Conservation (phyloP, 1,140 invertebrate species). For the Tenebrio molitor region DNA sequence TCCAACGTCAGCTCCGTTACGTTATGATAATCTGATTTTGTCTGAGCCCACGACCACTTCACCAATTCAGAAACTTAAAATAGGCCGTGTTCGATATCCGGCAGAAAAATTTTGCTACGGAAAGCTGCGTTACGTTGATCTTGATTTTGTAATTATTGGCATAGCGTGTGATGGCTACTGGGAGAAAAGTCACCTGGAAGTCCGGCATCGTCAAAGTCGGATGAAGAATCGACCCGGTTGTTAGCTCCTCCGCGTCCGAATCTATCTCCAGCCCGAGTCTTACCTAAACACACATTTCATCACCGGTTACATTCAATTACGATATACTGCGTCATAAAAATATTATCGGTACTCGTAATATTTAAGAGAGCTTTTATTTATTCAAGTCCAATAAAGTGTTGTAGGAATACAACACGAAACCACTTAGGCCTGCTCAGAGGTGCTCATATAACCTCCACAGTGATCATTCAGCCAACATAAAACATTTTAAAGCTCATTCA, state of each 20-base stretch:
- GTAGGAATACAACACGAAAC: constrained; percentile 22
- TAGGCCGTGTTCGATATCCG: no score
- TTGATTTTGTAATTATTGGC: no score
- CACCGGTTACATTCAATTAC: constrained; percentile 36
- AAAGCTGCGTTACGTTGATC: no score
- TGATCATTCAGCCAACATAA: constrained; percentile 41
- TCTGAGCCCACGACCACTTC: no score
- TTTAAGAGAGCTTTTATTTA: constrained; percentile 26
- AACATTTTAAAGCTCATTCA: constrained; percentile 46
- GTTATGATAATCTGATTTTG: constrained; percentile 23
- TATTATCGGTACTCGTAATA: constrained; percentile 28
- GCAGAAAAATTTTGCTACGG: no score
- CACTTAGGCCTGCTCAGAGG: constrained; percentile 29
- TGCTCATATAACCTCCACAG: constrained; percentile 27
- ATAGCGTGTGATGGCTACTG: constrained; percentile 16
- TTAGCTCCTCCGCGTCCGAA: constrained; percentile 49
- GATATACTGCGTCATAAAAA: constrained; percentile 33
- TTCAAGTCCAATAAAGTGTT: constrained; percentile 38
- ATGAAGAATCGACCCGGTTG: constrained; percentile 50
- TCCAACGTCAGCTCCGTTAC: no score
- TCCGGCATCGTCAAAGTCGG: constrained; percentile 53
- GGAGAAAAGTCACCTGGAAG: constrained; percentile 51
- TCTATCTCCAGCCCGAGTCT: constrained; percentile 44
- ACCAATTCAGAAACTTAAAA: no score
- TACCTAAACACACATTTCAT: constrained; percentile 49